These are phyloP conservation scores for Gymnodraco acuticeps DNA, from an alignment of 2,797 vertebrate species.

Conservation along the genomic window DNA sequence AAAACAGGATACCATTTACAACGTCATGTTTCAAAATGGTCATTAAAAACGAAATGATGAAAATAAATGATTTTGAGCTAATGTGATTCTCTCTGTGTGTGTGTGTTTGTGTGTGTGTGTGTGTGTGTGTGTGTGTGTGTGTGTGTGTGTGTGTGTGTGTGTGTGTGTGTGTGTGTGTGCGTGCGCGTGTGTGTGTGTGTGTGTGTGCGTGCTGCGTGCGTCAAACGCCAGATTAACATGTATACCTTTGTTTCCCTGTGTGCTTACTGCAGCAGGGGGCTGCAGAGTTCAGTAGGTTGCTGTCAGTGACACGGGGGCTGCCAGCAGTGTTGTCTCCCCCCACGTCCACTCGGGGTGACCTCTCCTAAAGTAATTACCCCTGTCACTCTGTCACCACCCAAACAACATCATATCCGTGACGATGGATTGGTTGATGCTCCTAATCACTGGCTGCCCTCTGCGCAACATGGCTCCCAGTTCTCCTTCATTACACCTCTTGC, in stretches of 20 bases:
- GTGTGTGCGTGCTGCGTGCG: not conserved
- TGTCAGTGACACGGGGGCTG: constrained; percentile 64
- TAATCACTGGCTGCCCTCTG: constrained; percentile 75
- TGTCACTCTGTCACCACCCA: constrained; percentile 76
- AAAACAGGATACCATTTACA: too few relatives aligned
- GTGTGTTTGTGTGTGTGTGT: too few relatives aligned
- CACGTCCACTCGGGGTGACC: constrained; percentile 64
- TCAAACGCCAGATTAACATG: constrained; percentile 17
- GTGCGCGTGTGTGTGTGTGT: too few relatives aligned
- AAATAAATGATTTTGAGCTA: not conserved
- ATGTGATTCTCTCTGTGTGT: not conserved
- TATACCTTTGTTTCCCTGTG: constrained; percentile 15
- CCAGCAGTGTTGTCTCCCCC: constrained; percentile 42
- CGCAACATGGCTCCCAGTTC: constrained; percentile 58
- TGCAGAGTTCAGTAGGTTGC: constrained; percentile 63
- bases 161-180: too few relatives aligned
- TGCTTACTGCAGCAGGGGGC: constrained; percentile 15
- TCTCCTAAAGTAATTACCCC: constrained; percentile 75
- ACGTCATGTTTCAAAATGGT: not conserved
- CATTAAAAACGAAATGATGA: not conserved
- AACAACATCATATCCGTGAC: constrained; percentile 66
- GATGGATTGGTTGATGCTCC: constrained; percentile 72
- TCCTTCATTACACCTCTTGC: constrained; percentile 68
- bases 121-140: too few relatives aligned
- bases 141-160: too few relatives aligned